phyloP scores from a whole-genome alignment of 1,140 invertebrate species.

The Cydia fagiglandana region DNA sequence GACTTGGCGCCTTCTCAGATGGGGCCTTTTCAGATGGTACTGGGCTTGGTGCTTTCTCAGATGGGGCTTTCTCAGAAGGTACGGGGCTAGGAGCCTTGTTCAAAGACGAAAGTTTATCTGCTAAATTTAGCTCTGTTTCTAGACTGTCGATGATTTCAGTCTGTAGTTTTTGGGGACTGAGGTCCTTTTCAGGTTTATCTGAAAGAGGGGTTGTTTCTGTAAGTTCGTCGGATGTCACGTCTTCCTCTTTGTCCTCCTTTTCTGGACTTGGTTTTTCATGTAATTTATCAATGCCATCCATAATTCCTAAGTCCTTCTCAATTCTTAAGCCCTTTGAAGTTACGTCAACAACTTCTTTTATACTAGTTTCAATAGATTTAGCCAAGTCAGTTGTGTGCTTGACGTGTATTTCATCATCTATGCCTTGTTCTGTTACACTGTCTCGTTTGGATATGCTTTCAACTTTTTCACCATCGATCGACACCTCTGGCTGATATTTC shows the following conservation, averaged over 20 bases:
- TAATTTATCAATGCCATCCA: slow-evolving; percentile 50
- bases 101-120: neutral
- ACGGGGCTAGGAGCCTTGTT: slow-evolving; percentile 11
- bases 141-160: slow-evolving; percentile 1
- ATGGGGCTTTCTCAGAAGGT: slow-evolving; percentile 12
- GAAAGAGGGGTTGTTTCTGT: slow-evolving; percentile 22
- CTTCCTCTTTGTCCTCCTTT: slow-evolving; percentile 35
- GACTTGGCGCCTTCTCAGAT: neutral
- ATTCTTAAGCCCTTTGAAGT: slow-evolving; percentile 35
- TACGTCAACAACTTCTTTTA: slow-evolving; percentile 29
- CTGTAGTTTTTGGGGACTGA: neutral
- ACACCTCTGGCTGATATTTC: slow-evolving; percentile 40
- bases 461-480: slow-evolving; percentile 37
- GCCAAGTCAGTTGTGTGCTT: neutral
- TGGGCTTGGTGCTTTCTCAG: neutral
- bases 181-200: slow-evolving; percentile 31
- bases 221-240: slow-evolving; percentile 1
- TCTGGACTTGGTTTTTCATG: slow-evolving; percentile 56
- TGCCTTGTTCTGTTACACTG: slow-evolving; percentile 31
- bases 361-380: neutral
- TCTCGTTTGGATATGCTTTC: slow-evolving; percentile 1
- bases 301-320: neutral
- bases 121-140: slow-evolving; percentile 4
- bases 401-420: slow-evolving; percentile 47
- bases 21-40: neutral